A percentile compares a stretch with the other conserved stretches of the same genome.
Evolutionary conservation across 2,888 invertebrate species (phyloP).

Genomic region (Lacanobia oleracea): DNA sequence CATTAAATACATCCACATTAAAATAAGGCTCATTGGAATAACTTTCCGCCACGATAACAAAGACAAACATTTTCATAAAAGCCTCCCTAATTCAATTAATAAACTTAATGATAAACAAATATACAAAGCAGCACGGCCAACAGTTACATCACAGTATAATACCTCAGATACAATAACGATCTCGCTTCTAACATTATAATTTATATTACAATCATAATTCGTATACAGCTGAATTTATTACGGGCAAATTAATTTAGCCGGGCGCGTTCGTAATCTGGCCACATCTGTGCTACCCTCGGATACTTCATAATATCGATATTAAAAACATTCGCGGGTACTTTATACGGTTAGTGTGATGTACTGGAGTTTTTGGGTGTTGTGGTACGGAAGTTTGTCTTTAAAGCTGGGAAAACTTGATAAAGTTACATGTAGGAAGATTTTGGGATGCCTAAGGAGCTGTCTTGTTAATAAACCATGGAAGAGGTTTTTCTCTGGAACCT

Average conservation of each 20-base stretch:
- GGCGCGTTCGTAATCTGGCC: slow-evolving; percentile 73
- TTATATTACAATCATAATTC: slow-evolving; percentile 83
- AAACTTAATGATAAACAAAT: slow-evolving; percentile 40
- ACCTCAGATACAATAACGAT: slow-evolving; percentile 69
- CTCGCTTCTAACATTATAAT: slow-evolving; percentile 71
- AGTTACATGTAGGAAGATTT: background rate
- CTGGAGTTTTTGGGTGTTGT: slow-evolving; percentile 17
- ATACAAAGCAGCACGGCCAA: slow-evolving; percentile 24
- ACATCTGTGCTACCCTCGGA: slow-evolving; percentile 73
- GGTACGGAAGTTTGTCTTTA: slow-evolving; percentile 3
- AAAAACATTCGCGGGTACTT: slow-evolving; percentile 67
- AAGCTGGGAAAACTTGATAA: background rate
- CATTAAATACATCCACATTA: background rate
- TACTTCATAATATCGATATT: slow-evolving; percentile 74
- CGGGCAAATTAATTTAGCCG: slow-evolving; percentile 80
- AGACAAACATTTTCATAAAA: slow-evolving; percentile 42
- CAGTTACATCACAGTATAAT: slow-evolving; percentile 42
- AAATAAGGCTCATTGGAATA: background rate
- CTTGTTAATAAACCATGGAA: background rate
- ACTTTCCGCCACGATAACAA: slow-evolving; percentile 2
- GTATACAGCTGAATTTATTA: slow-evolving; percentile 80
- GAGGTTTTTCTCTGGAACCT: background rate
- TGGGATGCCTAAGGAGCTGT: background rate
- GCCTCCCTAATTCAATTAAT: slow-evolving; percentile 25
- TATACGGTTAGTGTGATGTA: slow-evolving; percentile 45